These are phyloP conservation scores for Accipiter virgatus DNA, from an alignment of 2,113 vertebrate species.

Conservation along the genomic window DNA sequence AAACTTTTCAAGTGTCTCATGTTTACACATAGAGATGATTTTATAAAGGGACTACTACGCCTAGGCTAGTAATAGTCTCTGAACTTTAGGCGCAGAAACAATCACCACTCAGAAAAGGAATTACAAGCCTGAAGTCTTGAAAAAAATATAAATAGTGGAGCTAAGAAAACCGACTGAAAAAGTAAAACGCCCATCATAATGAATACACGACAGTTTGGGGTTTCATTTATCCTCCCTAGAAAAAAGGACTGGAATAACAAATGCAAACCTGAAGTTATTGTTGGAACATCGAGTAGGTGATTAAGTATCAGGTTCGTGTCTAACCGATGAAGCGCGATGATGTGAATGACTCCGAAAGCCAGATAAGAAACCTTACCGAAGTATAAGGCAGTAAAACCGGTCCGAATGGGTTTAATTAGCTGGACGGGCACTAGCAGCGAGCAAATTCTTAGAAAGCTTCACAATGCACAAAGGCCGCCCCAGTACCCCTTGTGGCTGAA, in stretches of 20 bases:
- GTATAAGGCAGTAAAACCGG: background rate
- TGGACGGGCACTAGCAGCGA: background rate
- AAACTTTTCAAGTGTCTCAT: background rate
- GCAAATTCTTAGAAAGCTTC: constrained; percentile 3
- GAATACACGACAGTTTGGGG: background rate
- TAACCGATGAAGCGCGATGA: background rate
- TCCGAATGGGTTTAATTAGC: background rate
- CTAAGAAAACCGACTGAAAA: background rate
- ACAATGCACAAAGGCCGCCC: background rate
- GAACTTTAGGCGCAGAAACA: background rate
- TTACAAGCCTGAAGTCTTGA: background rate
- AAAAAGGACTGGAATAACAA: background rate
- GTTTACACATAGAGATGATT: background rate
- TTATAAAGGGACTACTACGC: background rate
- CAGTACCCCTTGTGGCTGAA: background rate
- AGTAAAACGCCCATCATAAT: background rate
- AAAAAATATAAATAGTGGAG: background rate
- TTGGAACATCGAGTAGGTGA: background rate
- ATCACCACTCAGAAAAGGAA: background rate
- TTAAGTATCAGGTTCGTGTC: background rate
- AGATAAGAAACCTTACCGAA: background rate
- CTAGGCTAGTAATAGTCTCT: background rate
- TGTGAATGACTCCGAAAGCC: background rate
- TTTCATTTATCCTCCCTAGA: background rate
- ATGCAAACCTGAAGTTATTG: background rate